Evolutionary conservation across 2,888 invertebrate genomes (phyloP), one percentile per base, ranked within the genome.

Genomic region (Lacanobia oleracea): DNA sequence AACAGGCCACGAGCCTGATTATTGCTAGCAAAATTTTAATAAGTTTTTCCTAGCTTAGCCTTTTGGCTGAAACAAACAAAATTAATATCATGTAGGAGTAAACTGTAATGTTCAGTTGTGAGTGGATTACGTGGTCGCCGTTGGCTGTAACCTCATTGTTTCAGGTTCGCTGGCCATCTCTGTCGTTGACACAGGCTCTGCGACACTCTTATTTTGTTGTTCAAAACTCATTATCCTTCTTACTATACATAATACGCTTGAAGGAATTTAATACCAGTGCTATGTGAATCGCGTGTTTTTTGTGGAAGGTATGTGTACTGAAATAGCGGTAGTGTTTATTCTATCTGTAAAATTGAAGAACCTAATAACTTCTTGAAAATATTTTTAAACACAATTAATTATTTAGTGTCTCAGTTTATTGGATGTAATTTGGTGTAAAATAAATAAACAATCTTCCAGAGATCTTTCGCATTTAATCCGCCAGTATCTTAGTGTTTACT

Each of bases 101-200:
- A 67, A 75, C 27, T 57, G 50, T 60, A 67, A 66, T 60, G 23
- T 65, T 57, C 54, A 27, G 21, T 53, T 67, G 66, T 66, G 53
- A 64, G 60, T 64, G 56, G 62, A 74, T 83, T 74, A 83, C 69
- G 71, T 71, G 65, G 62, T 56, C 18, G 56, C 37, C 27, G 51
- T 54, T 43, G 56, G 67, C 56, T 67, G 50, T 66, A 70, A 56
- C 51, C 72, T 63, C 54, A 72, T 82, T 72, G 68, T 77, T 75
- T 69, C 71, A 69, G 69, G 65, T 72, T 69, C 73, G 75, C 43
- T 63, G 54, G 73, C 60, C 72, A 75, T 71, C 77, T 77, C 81
- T 83, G 73, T 37, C 51, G 62, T 53, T 76, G 73, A 74, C 72
- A 70, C 18, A 64, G 53, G 45, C 67, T 67, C n/a, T 14, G 71